A percentile compares a stretch with the other conserved stretches of the same genome.
Conservation (phyloP, 2,797 vertebrate species). For the Percopsis omiscomaycus region DNA sequence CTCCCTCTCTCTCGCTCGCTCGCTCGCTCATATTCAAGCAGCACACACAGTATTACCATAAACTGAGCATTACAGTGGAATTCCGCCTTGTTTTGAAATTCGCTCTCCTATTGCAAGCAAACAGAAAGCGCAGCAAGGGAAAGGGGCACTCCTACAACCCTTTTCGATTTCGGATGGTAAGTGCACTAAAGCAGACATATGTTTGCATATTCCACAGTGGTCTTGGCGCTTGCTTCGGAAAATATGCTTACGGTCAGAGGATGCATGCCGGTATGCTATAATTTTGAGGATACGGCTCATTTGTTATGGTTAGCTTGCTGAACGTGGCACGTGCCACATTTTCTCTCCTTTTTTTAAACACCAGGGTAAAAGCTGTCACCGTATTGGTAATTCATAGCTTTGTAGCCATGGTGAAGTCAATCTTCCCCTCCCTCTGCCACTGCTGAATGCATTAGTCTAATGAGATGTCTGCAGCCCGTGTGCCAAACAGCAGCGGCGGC, state of each 20-base stretch:
- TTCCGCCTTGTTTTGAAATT: slow-evolving; percentile 56
- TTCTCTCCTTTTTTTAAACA: slow-evolving; percentile 40
- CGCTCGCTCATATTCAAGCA: slow-evolving; percentile 35
- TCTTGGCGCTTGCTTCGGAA: slow-evolving; percentile 56
- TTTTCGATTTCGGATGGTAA: slow-evolving; percentile 80
- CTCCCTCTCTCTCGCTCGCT: slow-evolving; percentile 40
- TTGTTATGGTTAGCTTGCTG: slow-evolving; percentile 15
- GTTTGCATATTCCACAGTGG: slow-evolving; percentile 87
- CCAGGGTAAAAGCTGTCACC: slow-evolving; percentile 88
- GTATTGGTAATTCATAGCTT: slow-evolving; percentile 94
- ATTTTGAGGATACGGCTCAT: background rate
- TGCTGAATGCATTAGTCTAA: slow-evolving; percentile 98
- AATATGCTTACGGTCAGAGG: slow-evolving; percentile 15
- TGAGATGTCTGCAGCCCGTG: slow-evolving; percentile 91
- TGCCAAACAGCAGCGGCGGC: slow-evolving; percentile 64
- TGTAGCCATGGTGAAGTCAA: slow-evolving; percentile 93
- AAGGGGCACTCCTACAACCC: slow-evolving; percentile 51
- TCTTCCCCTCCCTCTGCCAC: slow-evolving; percentile 78
- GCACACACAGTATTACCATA: slow-evolving; percentile 9
- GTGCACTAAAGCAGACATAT: slow-evolving; percentile 73
- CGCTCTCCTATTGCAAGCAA: slow-evolving; percentile 50
- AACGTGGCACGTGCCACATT: slow-evolving; percentile 20
- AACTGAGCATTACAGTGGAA: slow-evolving; percentile 61
- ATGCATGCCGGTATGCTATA: background rate
- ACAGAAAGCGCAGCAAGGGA: slow-evolving; percentile 28